Base-by-base conservation (phyloP, 2,888 invertebrate genomes). In the Catocala fraxini region DNA sequence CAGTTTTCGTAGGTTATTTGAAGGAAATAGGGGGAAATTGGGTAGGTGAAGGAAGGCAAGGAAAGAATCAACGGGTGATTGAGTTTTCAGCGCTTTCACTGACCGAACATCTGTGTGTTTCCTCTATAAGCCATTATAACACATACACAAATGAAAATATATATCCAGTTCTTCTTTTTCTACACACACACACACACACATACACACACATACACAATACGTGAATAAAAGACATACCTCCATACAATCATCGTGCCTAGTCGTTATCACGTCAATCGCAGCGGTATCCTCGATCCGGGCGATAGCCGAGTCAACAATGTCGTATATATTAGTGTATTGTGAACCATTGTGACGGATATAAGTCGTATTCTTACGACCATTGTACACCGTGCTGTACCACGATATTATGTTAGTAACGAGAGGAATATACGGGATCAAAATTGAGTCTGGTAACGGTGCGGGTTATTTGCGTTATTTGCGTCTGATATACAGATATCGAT, bases 291-390 rank as follows among this genome's bases (percentile, higher is more conserved):
- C 25, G 58, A 58, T 39, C 33, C 1, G 25, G 2, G 46, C 43
- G 58, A 46, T 58, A 51, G 68, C 53, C 55, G 53, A 33, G 46
- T 59, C 45, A 49, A 75, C 73, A 69, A 72, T 55, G 69, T 35
- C 35, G 61, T 65, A 65, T 65, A 53, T 58, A 72, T 66, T 35
- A 64, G 42, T 49, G 66, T 63, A 73, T 75, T 75, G 70, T 70
- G 45, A n/a, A 6, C 60, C 55, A 75, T 72, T 74, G 73, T 75
- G 60, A 63, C 59, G 51, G 55, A 61, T 69, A 56, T 72, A 72
- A 59, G 64, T 69, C 56, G 51, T 25, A 52, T 41, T 39, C 56
- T 9, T 13, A 39, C 43, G 45, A 49, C 61, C 57, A 67, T 64
- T 64, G 70, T 68, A 34, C 15, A 7, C 47, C 1, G n/a, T 15